Percentiles rank a stretch among this genome's conserved stretches.
Evolutionary conservation across 1,140 invertebrate species (phyloP).

Genomic region (Drosophila subpulchrella): DNA sequence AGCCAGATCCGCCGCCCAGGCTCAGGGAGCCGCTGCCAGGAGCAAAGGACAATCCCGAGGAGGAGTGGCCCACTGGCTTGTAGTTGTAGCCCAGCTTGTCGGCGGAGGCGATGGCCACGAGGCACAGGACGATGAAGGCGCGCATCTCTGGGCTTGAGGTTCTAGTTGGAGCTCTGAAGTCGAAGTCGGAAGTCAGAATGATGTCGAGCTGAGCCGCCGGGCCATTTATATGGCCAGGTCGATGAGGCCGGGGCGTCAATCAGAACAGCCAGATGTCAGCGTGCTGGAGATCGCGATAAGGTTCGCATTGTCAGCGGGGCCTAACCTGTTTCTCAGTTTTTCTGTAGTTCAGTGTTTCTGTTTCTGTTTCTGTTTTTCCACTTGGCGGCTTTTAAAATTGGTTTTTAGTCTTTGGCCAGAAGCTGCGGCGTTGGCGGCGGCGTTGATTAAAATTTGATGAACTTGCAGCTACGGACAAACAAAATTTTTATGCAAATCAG

Average conservation of each 20-base stretch:
- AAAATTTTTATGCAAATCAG: conserved; percentile 75
- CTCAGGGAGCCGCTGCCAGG: conserved; percentile 58
- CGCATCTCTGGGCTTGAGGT: conserved; percentile 61
- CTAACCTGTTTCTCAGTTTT: conserved; percentile 70
- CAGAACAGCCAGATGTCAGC: conserved; percentile 63
- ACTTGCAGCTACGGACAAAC: conserved; percentile 67
- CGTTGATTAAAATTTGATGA: conserved; percentile 80
- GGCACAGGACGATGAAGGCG: conserved; percentile 72
- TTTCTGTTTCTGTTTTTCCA: conserved; percentile 48
- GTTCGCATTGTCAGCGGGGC: conserved; percentile 47
- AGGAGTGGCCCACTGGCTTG: conserved; percentile 72
- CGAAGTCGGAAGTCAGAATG: conserved; percentile 72
- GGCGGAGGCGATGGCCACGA: conserved; percentile 68
- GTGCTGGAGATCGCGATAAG: conserved; percentile 71
- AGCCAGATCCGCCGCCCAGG: conserved; percentile 20
- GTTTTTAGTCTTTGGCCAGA: conserved; percentile 19
- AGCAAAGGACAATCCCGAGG: conserved; percentile 65
- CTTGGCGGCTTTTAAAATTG: conserved; percentile 25
- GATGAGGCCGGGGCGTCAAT: conserved; percentile 56
- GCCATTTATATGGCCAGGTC: conserved; percentile 63
- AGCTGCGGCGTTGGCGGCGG: conserved; percentile 38
- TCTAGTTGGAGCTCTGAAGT: conserved; percentile 70
- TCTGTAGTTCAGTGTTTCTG: conserved; percentile 1
- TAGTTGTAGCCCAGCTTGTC: conserved; percentile 80
- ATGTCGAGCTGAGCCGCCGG: conserved; percentile 42